phyloP scores from a whole-genome alignment of 64 coral and sea anemone genomes.

The Pachyseris speciosa region DNA sequence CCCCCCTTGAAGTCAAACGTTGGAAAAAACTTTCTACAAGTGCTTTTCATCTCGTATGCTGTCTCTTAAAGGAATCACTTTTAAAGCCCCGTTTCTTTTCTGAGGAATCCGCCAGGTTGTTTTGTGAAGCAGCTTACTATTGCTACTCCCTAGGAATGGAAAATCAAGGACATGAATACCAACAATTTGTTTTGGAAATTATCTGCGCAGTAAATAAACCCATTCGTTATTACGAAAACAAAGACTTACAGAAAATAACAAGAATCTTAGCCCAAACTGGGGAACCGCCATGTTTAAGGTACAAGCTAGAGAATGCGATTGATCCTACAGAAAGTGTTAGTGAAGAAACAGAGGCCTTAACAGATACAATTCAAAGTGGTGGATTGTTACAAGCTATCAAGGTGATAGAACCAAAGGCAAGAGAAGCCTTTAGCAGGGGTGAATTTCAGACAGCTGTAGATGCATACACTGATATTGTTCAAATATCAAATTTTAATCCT shows the following conservation, averaged over 20 bases:
- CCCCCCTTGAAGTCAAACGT: constrained; percentile 7
- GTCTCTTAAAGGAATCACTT: neutral
- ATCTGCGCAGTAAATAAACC: neutral
- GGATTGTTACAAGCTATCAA: neutral
- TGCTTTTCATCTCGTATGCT: neutral
- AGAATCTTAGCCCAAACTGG: too few relatives aligned
- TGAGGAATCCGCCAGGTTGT: constrained; percentile 24
- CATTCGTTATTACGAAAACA: neutral
- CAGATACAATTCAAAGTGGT: neutral
- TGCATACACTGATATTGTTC: neutral
- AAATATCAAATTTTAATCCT: neutral
- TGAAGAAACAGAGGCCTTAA: neutral
- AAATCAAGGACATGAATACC: neutral
- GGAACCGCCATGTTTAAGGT: too few relatives aligned
- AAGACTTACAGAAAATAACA: neutral
- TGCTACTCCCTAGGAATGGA: neutral
- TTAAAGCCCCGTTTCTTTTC: neutral
- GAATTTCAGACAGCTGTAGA: neutral
- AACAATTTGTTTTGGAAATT: neutral
- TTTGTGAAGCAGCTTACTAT: constrained; percentile 37
- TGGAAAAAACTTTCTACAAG: neutral
- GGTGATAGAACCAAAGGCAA: neutral
- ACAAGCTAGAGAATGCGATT: too few relatives aligned
- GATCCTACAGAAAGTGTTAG: too few relatives aligned
- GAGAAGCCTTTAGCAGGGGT: neutral